Conservation (phyloP, 1,140 invertebrate genomes). For the Tetramorium simillimum region DNA sequence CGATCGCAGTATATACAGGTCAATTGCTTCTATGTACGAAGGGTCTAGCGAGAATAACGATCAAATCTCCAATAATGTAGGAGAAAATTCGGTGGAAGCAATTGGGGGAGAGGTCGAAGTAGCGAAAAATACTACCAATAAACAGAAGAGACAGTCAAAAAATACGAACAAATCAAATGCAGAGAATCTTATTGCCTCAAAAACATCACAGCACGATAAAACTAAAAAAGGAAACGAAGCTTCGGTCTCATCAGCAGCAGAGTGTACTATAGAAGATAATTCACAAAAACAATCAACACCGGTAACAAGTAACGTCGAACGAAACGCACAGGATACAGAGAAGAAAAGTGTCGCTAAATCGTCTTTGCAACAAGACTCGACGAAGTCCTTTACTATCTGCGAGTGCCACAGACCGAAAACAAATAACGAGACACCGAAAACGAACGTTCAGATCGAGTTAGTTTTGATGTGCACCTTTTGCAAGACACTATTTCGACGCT, state of each 20-base stretch:
- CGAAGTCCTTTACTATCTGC: constrained; percentile 71
- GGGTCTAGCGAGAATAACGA: background rate
- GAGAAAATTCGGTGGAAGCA: background rate
- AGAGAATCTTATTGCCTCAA: background rate
- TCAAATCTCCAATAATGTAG: background rate
- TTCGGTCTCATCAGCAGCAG: constrained; percentile 53
- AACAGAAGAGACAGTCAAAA: constrained; percentile 1
- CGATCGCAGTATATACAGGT: background rate
- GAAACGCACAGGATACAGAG: background rate
- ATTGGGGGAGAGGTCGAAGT: background rate
- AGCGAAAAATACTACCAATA: constrained; percentile 22
- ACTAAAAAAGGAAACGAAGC: background rate
- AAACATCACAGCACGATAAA: background rate
- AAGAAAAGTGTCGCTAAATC: background rate
- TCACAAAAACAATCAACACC: background rate
- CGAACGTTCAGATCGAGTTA: constrained; percentile 79
- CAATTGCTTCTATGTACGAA: background rate
- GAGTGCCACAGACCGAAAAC: constrained; percentile 75
- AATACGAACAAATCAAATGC: background rate
- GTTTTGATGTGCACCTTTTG: constrained; percentile 78
- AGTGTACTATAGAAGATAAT: background rate
- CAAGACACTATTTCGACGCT: constrained; percentile 75
- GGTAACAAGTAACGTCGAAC: background rate
- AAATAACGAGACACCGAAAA: background rate
- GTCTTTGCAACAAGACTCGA: background rate